Evolutionary conservation across 2,113 vertebrate species (phyloP), one percentile per base, ranked within the genome.

Genomic region (Formicarius rufipectus): DNA sequence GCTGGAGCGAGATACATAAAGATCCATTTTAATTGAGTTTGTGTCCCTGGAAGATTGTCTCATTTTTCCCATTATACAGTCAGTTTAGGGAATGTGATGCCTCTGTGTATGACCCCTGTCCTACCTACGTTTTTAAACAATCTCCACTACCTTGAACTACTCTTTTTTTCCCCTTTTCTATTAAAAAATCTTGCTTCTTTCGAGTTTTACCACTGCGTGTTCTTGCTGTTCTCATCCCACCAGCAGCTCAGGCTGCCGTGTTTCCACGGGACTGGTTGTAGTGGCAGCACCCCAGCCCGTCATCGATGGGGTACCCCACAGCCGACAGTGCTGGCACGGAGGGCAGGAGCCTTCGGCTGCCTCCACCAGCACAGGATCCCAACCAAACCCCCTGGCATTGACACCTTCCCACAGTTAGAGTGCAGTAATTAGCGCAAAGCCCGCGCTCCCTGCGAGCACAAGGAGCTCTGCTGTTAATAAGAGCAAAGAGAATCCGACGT

Each of bases 21-120:
- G 94, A 96, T 79, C 49, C 87, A 8, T 64, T 93, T 94, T 82
- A 95, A 94, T 9, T 72, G 92, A 89, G 69, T 64, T 75, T 87
- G 81, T 39, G 58, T 64, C 53, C 44, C 82, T 62, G 78, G 60
- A 84, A 91, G 68, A 89, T 31, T 77, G 67, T 80, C 95, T 90
- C 67, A 56, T 80, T 93, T 68, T 76, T 49, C 72, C 85, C 88
- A 45, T 73, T 90, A 64, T 17, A 52, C 31, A 66, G 62, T 44
- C 71, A 64, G 58, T 60, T 93, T 23, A 73, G 82, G 47, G 53
- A 82, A 81, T 2, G 1, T 0, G 4, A 55, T 64, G 87, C 71
- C 67, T 78, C 84, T n/a, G 0, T 1, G 19, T 21, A 71, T 9
- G 40, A 66, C 35, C 55, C 59, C 33, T 24, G 33, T 59, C 72